These are phyloP conservation scores for Rhodinocichla rosea DNA, from an alignment of 2,113 vertebrate genomes.

Conservation along the genomic window DNA sequence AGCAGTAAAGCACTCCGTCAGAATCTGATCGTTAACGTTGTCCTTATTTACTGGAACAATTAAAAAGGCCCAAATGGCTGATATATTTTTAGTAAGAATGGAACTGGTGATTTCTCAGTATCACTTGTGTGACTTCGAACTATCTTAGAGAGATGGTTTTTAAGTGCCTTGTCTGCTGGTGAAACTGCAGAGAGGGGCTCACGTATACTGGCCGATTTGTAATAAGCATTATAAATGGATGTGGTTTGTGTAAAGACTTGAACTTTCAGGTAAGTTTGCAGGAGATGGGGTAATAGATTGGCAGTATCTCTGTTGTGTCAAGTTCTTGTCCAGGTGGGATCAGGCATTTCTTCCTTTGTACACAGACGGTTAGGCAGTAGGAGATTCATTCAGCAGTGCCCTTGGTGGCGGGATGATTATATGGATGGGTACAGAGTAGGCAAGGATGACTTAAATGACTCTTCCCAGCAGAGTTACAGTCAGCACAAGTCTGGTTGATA, in stretches of 20 bases:
- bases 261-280: neutral
- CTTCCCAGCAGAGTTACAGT: neutral
- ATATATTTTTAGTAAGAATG: neutral
- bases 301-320: neutral
- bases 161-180: neutral
- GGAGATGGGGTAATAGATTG: neutral
- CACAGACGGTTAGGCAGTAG: neutral
- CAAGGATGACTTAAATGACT: neutral
- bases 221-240: neutral
- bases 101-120: neutral
- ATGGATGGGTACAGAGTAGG: neutral
- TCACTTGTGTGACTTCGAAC: neutral
- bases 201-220: neutral
- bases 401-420: neutral
- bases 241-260: neutral
- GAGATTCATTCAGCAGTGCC: neutral
- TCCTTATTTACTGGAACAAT: neutral
- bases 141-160: neutral
- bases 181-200: neutral
- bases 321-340: neutral
- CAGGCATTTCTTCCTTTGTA: neutral
- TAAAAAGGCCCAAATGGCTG: neutral
- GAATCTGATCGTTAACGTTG: neutral
- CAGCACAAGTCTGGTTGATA: neutral
- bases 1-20: neutral